phyloP scores from a whole-genome alignment of 2,113 vertebrate species.

The Perca flavescens region DNA sequence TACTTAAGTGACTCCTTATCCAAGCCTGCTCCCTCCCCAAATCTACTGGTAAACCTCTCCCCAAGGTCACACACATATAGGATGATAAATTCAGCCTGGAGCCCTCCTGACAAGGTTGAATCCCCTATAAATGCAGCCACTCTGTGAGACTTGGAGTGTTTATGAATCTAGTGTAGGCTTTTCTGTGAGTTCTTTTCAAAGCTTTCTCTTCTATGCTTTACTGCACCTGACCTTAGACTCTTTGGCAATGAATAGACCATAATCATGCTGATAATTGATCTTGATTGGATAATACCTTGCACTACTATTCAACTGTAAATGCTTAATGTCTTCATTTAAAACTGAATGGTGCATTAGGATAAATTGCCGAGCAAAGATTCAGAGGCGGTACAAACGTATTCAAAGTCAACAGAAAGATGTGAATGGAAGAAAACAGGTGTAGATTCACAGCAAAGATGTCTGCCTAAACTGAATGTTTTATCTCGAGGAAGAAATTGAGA shows the following conservation, averaged over 20 bases:
- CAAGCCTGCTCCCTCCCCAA: constrained; percentile 36
- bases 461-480: constrained; percentile 11
- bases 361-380: constrained; percentile 17
- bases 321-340: constrained; percentile 16
- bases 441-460: constrained; percentile 9
- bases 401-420: constrained; percentile 1
- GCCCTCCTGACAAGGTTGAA: constrained; percentile 69
- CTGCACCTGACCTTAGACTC: not conserved
- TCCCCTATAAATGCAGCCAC: constrained; percentile 45
- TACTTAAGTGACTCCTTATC: constrained; percentile 46
- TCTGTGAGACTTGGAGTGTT: constrained; percentile 16
- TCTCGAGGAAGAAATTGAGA: not conserved
- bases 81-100: constrained; percentile 75
- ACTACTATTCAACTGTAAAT: constrained; percentile 3
- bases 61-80: constrained; percentile 73
- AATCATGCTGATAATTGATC: constrained; percentile 27
- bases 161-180: not conserved
- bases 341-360: constrained; percentile 15
- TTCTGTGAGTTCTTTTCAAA: constrained; percentile 2
- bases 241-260: not conserved
- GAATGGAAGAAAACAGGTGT: not conserved
- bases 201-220: not conserved
- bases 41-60: constrained; percentile 69
- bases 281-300: constrained; percentile 9
- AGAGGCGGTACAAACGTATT: not conserved